Conservation (phyloP, 1,140 invertebrate genomes). For the Periplaneta americana region DNA sequence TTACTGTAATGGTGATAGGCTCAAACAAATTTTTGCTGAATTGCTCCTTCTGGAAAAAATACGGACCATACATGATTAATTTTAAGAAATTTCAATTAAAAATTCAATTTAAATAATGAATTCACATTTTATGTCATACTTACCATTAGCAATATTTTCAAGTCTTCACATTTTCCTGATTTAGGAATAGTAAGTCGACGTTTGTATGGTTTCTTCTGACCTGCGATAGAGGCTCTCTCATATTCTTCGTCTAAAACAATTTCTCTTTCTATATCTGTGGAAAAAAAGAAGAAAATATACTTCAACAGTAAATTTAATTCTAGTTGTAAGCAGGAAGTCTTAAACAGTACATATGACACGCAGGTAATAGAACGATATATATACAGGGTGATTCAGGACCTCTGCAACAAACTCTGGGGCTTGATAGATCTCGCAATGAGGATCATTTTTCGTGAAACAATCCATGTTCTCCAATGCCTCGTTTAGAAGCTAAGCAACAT, state of each 20-base stretch:
- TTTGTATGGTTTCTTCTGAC: background rate
- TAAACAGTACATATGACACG: too few relatives aligned
- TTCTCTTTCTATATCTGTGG: background rate
- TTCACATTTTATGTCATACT: background rate
- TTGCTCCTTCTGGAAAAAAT: background rate
- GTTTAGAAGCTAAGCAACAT: too few relatives aligned
- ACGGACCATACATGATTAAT: background rate
- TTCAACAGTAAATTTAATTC: too few relatives aligned
- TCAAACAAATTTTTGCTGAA: background rate
- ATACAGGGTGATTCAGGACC: too few relatives aligned
- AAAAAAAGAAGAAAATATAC: too few relatives aligned
- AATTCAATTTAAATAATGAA: too few relatives aligned
- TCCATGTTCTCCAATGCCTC: too few relatives aligned
- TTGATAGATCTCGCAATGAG: too few relatives aligned
- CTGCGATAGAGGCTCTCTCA: background rate
- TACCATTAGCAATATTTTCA: background rate
- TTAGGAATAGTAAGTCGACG: background rate
- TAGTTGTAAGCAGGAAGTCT: too few relatives aligned
- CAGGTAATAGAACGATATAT: too few relatives aligned
- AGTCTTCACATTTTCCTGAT: background rate
- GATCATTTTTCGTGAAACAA: too few relatives aligned
- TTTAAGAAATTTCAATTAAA: background rate
- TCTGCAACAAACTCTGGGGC: too few relatives aligned
- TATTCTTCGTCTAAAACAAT: background rate
- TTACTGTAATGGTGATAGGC: background rate